These are phyloP conservation scores for Siniperca scherzeri DNA, from an alignment of 2,797 vertebrate genomes.

Conservation along the genomic window DNA sequence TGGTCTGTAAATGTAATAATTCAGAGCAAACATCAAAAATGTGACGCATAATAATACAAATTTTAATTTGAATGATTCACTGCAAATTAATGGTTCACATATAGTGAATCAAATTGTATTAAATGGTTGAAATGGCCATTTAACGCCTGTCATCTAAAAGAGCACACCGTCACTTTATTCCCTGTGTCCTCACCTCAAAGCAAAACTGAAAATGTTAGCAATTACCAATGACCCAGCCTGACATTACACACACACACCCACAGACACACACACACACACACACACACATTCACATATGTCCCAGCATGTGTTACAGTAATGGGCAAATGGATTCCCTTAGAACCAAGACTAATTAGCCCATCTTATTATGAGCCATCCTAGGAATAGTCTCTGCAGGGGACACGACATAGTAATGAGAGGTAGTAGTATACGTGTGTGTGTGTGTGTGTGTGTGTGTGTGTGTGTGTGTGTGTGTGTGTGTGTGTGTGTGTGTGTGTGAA, in stretches of 20 bases:
- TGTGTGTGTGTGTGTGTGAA: slow-evolving; percentile 14
- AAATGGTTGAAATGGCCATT: slow-evolving; percentile 36
- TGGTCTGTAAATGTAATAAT: slow-evolving; percentile 23
- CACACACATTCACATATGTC: slow-evolving; percentile 28
- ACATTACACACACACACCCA: slow-evolving; percentile 51
- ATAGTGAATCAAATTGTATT: slow-evolving; percentile 3
- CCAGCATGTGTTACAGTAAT: slow-evolving; percentile 69
- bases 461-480: slow-evolving; percentile 18
- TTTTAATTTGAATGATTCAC: not conserved
- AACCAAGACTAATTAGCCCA: slow-evolving; percentile 77
- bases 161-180: slow-evolving; percentile 24
- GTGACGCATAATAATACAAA: not conserved
- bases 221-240: slow-evolving; percentile 61
- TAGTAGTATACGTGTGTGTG: not conserved
- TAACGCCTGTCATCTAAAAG: slow-evolving; percentile 39
- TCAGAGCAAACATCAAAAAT: slow-evolving; percentile 25
- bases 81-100: not conserved
- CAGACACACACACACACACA: slow-evolving; percentile 37
- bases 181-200: slow-evolving; percentile 48
- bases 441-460: slow-evolving; percentile 17
- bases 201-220: slow-evolving; percentile 64
- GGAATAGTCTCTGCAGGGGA: slow-evolving; percentile 68
- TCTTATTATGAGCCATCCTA: slow-evolving; percentile 75
- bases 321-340: slow-evolving; percentile 75
- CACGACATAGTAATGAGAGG: slow-evolving; percentile 52